Evolutionary conservation across 2,113 vertebrate species (phyloP).

Genomic region (Chamaetylas fuelleborni): DNA sequence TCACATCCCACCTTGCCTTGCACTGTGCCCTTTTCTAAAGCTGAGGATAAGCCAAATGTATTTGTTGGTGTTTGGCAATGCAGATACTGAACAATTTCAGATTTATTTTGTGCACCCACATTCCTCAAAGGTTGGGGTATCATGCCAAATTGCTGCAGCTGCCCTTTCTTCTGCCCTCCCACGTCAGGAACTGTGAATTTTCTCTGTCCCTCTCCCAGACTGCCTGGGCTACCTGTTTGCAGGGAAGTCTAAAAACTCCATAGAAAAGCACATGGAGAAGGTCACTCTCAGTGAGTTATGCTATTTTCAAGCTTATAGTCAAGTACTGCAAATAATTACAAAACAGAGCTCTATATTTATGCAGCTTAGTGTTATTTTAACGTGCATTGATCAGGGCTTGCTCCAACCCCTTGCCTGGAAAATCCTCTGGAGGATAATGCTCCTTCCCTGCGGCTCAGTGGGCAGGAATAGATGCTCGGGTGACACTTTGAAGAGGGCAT

Average conservation of each 20-base stretch:
- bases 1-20: background rate
- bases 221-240: background rate
- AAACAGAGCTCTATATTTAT: background rate
- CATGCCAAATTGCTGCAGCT: background rate
- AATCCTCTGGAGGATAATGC: background rate
- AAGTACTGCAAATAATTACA: constrained; percentile 14
- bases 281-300: background rate
- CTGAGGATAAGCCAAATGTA: background rate
- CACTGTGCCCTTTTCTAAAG: background rate
- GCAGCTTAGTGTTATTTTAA: background rate
- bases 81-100: background rate
- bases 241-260: background rate
- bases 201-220: background rate
- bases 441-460: background rate
- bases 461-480: constrained; percentile 24
- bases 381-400: background rate
- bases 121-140: background rate
- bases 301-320: background rate
- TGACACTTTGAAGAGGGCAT: background rate
- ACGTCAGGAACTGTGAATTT: background rate
- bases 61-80: background rate
- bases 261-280: background rate
- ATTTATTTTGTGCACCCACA: background rate
- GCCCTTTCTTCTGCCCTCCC: background rate
- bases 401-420: background rate